Base-by-base conservation (phyloP, 2,797 vertebrate species). In the Takifugu rubripes region DNA sequence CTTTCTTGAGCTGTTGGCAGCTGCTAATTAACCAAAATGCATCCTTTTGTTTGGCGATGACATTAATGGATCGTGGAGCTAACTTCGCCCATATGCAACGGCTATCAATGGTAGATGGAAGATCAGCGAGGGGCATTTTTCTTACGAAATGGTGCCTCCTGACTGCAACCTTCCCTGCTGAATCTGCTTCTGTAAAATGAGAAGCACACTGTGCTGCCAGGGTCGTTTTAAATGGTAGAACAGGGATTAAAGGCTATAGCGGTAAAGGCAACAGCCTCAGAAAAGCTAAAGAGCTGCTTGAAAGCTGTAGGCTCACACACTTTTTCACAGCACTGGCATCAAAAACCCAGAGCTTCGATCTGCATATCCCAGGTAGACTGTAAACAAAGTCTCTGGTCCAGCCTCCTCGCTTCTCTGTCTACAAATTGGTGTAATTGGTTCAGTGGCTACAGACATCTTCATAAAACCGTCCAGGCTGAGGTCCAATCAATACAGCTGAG, bases 401-500 rank as follows among this genome's bases (percentile, higher is more conserved):
- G 11, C 36, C 12, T 40, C 36, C 14, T 29, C 4, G 33, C 33
- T 36, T 36, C 14, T 14, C 12, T 40, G 36, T 14, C 12, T 40
- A 12, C 36, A 40, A 40, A 40, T 40, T 40, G 12, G 9, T 33
- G 33, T 11, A 45, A 45, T 17, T 25, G 24, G 25, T 33, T 50
- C 51, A 36, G 3, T 6, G n/a, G 25, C n/a, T 21, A 43, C 6
- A 70, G 8, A 0, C 40, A 25, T 6, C 36, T 50, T 58, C 2
- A 17, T 21, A 59, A 68, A 82, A 81, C 66, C 64, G 63, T 75
- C 68, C 68, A 70, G 77, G 74, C 77, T 73, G 27, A 66, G 25
- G 52, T 84, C 75, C 85, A 89, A 72, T 82, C 74, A 56, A 49
- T 60, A 53, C 80, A 25, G 59, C 51, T 56, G 75, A 78, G 76